Evolutionary conservation across 2,888 invertebrate genomes (phyloP), one percentile per base, ranked within the genome.

Genomic region (Drosophila sordidapex): DNA sequence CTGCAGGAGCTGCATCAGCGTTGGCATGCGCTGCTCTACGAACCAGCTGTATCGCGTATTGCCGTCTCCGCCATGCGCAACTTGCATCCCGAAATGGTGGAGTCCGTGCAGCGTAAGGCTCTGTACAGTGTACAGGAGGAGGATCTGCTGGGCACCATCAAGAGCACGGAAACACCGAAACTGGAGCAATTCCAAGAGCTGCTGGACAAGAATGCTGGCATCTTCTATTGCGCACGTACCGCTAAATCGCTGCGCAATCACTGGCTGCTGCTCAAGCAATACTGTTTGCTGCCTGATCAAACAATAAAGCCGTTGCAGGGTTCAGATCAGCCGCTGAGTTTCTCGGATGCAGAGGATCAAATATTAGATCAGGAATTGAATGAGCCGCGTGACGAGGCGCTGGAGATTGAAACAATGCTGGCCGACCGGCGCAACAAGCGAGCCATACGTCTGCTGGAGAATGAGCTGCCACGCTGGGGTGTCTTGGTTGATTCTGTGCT

Each of bases 21-120:
- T 58, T 99, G 99, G 99, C 98, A 98, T 93, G 97, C 98, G 0
- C 93, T 99, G 64, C 94, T 99, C 29, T 99, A 99, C 92, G 98
- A 99, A 93, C 97, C 97, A n/a, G 96, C 97, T 53, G 96, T 99
- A 56, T 98, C 98, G 5, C 94, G 98, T 76, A 96, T 98, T 46
- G 98, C 98, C 5, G 96, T 98, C 2, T 96, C 97, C 52, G 98
- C 98, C 0, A 98, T 99, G 96, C 95, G 97, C 46, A 98, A 98
- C 93, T 94, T 99, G 59, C 98, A 98, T 93, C 98, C 98, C 0
- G 98, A 99, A 91, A 94, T 98, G 71, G 96, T 98, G 29, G 96
- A 97, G 11, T 95, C 96, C 54, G 96, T 99, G 1, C 97, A 99
- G 92, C 96, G 97, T 70, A 96, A 97, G 91, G 98, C 98, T 0